Percentiles rank a stretch among this genome's conserved stretches.
Conservation (phyloP, 2,113 vertebrate species). For the Mobula hypostoma region DNA sequence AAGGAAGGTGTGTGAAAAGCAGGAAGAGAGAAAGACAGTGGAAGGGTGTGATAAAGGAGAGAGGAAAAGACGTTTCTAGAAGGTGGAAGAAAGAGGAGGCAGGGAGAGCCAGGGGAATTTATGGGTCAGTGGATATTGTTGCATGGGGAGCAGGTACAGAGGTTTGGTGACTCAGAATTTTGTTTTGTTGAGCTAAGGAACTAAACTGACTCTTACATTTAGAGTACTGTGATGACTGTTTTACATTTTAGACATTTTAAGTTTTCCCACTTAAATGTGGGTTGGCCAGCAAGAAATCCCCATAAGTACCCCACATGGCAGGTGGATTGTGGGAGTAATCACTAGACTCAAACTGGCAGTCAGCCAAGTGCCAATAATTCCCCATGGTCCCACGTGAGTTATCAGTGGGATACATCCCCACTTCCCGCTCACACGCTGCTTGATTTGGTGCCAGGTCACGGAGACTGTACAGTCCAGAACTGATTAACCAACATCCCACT, state of each 20-base stretch:
- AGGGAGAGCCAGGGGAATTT: no score
- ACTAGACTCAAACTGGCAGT: not conserved
- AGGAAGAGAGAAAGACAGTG: not conserved
- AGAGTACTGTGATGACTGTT: not conserved
- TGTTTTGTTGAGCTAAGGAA: not conserved
- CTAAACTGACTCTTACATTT: not conserved
- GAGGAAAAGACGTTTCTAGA: no score
- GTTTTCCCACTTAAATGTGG: not conserved
- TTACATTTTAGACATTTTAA: not conserved
- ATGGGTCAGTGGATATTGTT: no score
- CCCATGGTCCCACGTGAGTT: not conserved
- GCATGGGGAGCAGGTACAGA: no score
- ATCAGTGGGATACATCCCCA: not conserved
- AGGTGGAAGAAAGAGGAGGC: no score
- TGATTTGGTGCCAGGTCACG: not conserved
- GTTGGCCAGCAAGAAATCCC: not conserved
- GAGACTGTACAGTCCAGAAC: not conserved
- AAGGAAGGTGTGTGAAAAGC: not conserved
- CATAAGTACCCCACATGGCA: not conserved
- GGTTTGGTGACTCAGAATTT: not conserved
- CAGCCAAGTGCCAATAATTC: not conserved
- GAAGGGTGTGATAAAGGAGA: no score
- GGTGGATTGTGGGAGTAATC: not conserved
- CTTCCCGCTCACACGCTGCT: not conserved
- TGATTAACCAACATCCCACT: not conserved